These are phyloP conservation scores for Anticlea derivata DNA, from an alignment of 2,888 invertebrate species.

Conservation along the genomic window DNA sequence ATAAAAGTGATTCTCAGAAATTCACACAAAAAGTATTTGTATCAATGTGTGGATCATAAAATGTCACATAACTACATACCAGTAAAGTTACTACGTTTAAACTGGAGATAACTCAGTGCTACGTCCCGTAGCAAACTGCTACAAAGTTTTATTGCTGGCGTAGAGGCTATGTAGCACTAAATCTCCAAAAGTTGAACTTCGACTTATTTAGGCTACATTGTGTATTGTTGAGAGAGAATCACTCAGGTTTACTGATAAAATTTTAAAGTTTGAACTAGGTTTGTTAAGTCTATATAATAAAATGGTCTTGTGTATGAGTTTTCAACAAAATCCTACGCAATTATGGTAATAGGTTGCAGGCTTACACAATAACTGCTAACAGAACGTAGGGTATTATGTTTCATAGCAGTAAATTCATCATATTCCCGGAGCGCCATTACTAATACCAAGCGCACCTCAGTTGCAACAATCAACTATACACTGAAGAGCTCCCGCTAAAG, in stretches of 20 bases:
- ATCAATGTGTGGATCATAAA: constrained; percentile 23
- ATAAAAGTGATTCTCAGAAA: constrained; percentile 13
- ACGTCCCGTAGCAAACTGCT: constrained; percentile 46
- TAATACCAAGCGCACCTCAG: constrained; percentile 30
- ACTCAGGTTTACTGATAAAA: constrained; percentile 33
- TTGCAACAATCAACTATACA: constrained; percentile 32
- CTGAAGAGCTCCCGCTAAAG: constrained; percentile 29
- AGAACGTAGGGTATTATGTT: constrained; percentile 7
- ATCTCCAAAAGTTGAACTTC: constrained; percentile 49
- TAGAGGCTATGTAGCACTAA: constrained; percentile 46
- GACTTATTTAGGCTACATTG: constrained; percentile 46
- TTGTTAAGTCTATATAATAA: constrained; percentile 16
- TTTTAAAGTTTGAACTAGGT: constrained; percentile 27
- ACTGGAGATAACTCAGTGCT: constrained; percentile 38
- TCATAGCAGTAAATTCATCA: constrained; percentile 12
- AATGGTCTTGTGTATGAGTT: neutral
- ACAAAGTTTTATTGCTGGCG: constrained; percentile 55
- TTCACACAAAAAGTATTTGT: constrained; percentile 12
- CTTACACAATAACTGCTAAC: constrained; percentile 4
- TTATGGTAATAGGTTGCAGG: constrained; percentile 7
- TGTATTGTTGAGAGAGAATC: constrained; percentile 50
- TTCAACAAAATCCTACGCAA: constrained; percentile 7
- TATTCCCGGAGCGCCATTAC: constrained; percentile 20
- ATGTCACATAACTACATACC: constrained; percentile 17
- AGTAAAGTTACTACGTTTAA: constrained; percentile 34